phyloP scores from a whole-genome alignment of 1,140 invertebrate species.

The Aleiodes sp. region DNA sequence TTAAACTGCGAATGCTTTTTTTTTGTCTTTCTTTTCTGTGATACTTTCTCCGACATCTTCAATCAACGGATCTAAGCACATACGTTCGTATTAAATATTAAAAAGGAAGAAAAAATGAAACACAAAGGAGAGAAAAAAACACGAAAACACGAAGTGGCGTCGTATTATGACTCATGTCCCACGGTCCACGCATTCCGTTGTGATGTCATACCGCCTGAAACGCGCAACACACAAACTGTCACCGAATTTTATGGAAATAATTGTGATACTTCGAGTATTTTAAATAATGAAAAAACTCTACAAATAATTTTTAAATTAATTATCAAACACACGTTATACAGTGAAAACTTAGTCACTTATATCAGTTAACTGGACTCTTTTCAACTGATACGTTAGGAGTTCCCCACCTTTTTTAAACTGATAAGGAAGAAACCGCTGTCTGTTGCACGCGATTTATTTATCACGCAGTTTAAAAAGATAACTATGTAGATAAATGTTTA shows the following conservation, averaged over 20 bases:
- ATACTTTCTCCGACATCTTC: constrained; percentile 20
- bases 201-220: constrained; percentile 38
- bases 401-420: neutral
- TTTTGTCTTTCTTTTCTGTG: constrained; percentile 11
- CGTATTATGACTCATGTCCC: constrained; percentile 40
- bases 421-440: constrained; percentile 3
- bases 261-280: too few relatives aligned
- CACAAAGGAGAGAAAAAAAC: neutral
- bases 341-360: neutral
- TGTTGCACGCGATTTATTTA: constrained; percentile 12
- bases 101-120: constrained; percentile 15
- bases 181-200: constrained; percentile 41
- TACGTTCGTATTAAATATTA: constrained; percentile 4
- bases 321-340: too few relatives aligned
- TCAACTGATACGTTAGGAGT: neutral
- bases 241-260: too few relatives aligned
- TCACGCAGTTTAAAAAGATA: neutral
- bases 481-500: neutral
- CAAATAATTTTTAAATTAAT: too few relatives aligned
- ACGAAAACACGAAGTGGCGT: constrained; percentile 18
- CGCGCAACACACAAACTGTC: too few relatives aligned
- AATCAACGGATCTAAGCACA: constrained; percentile 28
- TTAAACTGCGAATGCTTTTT: neutral
- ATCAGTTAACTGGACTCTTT: neutral
- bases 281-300: constrained; percentile 3